phyloP scores from a whole-genome alignment of 2,888 invertebrate species.

The Polylopha cassiicola region DNA sequence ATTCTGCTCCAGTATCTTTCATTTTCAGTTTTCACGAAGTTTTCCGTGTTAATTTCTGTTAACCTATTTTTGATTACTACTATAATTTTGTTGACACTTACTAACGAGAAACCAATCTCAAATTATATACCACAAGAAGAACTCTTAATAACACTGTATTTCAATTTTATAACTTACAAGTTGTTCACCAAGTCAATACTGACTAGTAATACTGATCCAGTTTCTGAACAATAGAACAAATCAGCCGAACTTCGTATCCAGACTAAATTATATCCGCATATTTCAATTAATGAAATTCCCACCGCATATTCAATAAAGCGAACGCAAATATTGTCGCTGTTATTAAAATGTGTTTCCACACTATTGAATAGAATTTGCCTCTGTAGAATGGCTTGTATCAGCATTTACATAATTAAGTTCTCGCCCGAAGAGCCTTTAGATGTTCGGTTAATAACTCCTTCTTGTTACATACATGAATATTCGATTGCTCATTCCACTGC shows the following conservation, averaged over 20 bases:
- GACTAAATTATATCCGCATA: slow-evolving; percentile 8
- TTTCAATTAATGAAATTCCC: slow-evolving; percentile 13
- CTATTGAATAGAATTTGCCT: slow-evolving; percentile 24
- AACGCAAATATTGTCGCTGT: slow-evolving; percentile 17
- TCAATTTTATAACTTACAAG: no score
- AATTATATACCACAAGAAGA: no score
- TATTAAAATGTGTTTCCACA: slow-evolving; percentile 22
- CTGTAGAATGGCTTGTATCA: slow-evolving; percentile 34
- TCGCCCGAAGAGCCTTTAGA: slow-evolving; percentile 42
- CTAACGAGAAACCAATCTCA: no score
- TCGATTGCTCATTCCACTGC: slow-evolving; percentile 44
- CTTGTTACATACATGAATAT: slow-evolving; percentile 54
- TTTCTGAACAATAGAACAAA: slow-evolving; percentile 5
- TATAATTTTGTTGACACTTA: no score
- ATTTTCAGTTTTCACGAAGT: not conserved
- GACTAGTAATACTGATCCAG: no score
- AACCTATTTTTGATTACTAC: no score
- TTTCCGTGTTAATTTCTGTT: not conserved
- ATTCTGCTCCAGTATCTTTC: no score
- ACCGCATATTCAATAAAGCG: slow-evolving; percentile 9
- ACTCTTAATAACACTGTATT: no score
- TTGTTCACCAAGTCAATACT: no score
- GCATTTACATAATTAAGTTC: slow-evolving; percentile 56
- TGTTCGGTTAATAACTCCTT: slow-evolving; percentile 42
- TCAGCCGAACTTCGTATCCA: not conserved